phyloP scores from a whole-genome alignment of 2,113 vertebrate species.

The Hyperoodon ampullatus region DNA sequence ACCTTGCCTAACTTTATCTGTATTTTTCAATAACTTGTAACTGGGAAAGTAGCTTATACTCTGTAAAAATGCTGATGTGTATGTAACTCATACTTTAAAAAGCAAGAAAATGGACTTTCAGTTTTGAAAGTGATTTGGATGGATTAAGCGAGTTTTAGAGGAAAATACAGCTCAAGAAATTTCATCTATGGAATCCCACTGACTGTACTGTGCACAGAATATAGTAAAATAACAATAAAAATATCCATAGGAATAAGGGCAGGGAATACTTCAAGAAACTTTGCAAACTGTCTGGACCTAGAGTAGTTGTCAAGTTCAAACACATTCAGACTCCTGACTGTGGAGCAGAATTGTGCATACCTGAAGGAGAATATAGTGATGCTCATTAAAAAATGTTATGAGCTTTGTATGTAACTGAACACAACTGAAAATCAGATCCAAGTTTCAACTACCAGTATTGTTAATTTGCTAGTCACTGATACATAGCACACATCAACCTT shows the following conservation, averaged over 20 bases:
- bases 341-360: neutral
- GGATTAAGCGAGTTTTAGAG: neutral
- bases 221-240: neutral
- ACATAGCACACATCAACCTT: neutral
- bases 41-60: neutral
- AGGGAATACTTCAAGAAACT: neutral
- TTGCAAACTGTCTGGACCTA: neutral
- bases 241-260: neutral
- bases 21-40: neutral
- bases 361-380: neutral
- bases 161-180: neutral
- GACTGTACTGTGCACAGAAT: neutral
- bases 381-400: neutral
- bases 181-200: neutral
- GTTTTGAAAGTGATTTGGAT: neutral
- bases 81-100: neutral
- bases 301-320: neutral
- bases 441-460: neutral
- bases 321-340: neutral
- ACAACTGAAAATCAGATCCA: neutral
- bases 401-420: neutral
- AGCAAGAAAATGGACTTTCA: neutral
- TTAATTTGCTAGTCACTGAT: constrained; percentile 1
- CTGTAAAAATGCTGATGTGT: neutral
- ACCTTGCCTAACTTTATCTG: neutral